These are phyloP conservation scores for Patella ulyssiponensis DNA, from an alignment of 2,888 invertebrate genomes.

Conservation along the genomic window DNA sequence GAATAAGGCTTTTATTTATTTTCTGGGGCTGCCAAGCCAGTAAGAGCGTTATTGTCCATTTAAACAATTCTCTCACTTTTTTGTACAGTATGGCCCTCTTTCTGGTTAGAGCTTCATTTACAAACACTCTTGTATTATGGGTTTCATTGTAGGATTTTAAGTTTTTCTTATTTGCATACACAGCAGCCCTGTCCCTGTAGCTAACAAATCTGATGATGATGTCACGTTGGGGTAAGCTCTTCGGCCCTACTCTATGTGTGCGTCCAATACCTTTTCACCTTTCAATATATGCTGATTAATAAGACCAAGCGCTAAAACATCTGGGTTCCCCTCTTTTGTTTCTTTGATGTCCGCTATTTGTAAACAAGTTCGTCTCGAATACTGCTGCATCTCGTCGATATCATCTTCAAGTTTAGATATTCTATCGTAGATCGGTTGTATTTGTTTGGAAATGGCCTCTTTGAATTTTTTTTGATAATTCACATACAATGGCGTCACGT, in stretches of 20 bases:
- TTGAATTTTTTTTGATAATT: neutral
- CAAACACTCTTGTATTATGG: neutral
- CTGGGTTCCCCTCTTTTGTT: neutral
- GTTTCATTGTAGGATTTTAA: neutral
- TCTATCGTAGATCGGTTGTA: neutral
- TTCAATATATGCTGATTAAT: neutral
- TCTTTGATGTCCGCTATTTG: neutral
- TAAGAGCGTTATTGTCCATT: no score
- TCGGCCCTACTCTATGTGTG: neutral
- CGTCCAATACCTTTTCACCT: neutral
- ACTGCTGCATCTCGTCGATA: neutral
- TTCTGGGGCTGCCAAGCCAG: no score
- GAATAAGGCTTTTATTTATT: no score
- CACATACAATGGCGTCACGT: neutral
- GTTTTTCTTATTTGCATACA: neutral
- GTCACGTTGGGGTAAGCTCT: neutral
- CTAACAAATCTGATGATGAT: neutral
- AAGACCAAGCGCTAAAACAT: neutral
- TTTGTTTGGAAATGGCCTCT: neutral
- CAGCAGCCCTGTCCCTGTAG: neutral
- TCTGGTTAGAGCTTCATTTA: slow-evolving; percentile 4
- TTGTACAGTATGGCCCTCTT: neutral
- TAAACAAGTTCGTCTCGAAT: neutral
- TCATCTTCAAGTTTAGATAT: neutral
- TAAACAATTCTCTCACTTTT: neutral